phyloP scores from a whole-genome alignment of 2,113 vertebrate species.

The Chauna torquata region DNA sequence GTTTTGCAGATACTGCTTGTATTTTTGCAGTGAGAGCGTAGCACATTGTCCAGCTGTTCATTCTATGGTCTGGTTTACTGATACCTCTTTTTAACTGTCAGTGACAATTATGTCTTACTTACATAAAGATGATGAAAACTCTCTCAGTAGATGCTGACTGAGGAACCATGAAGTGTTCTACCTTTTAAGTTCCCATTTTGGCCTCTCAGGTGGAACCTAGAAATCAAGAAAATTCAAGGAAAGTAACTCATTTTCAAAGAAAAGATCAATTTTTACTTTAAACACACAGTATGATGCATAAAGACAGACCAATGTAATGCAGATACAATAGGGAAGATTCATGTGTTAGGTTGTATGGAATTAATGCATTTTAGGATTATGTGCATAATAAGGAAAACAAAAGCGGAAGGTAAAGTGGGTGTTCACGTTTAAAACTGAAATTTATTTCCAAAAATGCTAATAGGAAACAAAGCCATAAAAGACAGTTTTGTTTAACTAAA shows the following conservation, averaged over 20 bases:
- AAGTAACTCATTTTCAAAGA: neutral
- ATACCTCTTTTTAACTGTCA: neutral
- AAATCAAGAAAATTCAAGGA: neutral
- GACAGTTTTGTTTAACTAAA: neutral
- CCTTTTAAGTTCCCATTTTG: neutral
- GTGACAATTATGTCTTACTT: neutral
- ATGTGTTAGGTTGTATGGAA: neutral
- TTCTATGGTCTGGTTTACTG: neutral
- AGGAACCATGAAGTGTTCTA: neutral
- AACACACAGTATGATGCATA: neutral
- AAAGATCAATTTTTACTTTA: neutral
- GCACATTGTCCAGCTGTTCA: neutral
- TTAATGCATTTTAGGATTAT: neutral
- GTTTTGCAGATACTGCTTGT: neutral
- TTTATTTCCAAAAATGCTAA: neutral
- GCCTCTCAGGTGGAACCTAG: neutral
- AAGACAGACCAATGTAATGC: neutral
- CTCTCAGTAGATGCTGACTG: neutral
- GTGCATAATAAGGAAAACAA: neutral
- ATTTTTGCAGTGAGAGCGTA: neutral
- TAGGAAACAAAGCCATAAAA: neutral
- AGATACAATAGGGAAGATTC: neutral
- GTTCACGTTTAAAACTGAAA: neutral
- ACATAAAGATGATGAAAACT: neutral
- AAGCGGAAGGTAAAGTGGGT: neutral